A percentile compares a stretch with the other conserved stretches of the same genome.
phyloP scores from a whole-genome alignment of 2,797 vertebrate genomes.

The Xenopus petersii region DNA sequence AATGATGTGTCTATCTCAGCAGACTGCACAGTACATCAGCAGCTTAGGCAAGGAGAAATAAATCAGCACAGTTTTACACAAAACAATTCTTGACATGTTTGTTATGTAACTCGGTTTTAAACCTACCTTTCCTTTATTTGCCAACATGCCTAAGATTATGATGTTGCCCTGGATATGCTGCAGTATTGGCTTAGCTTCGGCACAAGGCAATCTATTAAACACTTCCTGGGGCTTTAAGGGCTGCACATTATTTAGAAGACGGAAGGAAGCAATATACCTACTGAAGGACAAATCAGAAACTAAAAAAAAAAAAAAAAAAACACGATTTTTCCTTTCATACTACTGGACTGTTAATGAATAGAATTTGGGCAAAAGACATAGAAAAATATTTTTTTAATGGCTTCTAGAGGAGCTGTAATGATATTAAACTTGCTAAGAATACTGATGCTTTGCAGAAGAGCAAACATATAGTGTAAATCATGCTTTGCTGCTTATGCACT shows the following conservation, averaged over 20 bases:
- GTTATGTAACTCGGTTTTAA: slow-evolving; percentile 25
- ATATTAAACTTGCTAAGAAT: neutral
- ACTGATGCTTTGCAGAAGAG: neutral
- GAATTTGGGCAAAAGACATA: too few species aligned
- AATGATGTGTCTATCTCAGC: slow-evolving; percentile 1
- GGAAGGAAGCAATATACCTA: neutral
- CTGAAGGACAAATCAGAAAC: neutral
- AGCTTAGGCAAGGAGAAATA: slow-evolving; percentile 13
- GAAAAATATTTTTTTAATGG: too few species aligned
- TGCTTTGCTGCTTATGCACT: slow-evolving; percentile 26
- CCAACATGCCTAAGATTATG: slow-evolving; percentile 8
- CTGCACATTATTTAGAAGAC: slow-evolving; percentile 1
- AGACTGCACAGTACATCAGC: slow-evolving; percentile 19
- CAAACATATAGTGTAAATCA: slow-evolving; percentile 19
- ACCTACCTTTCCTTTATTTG: neutral
- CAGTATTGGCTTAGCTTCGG: slow-evolving; percentile 2
- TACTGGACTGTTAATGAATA: too few species aligned
- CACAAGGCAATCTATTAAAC: slow-evolving; percentile 1
- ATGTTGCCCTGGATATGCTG: slow-evolving; percentile 10
- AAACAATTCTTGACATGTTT: slow-evolving; percentile 30
- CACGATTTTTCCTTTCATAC: too few species aligned
- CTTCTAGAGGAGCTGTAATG: too few species aligned
- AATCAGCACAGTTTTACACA: slow-evolving; percentile 38
- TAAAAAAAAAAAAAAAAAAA: too few species aligned
- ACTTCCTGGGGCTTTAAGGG: slow-evolving; percentile 22